Conservation (phyloP, 2,888 invertebrate genomes). For the Protophormia terraenovae region DNA sequence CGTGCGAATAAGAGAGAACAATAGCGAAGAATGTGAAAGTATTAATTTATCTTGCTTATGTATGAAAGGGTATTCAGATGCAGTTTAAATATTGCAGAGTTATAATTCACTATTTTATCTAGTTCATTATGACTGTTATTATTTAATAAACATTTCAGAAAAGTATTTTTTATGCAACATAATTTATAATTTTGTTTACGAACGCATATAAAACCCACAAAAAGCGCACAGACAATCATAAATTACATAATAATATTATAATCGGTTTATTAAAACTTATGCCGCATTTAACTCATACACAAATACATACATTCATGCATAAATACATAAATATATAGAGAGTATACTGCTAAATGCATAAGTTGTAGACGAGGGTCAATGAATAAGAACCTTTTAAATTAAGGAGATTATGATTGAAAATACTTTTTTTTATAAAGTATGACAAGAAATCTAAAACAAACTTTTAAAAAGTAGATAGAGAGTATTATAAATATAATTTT, state of each 20-base stretch:
- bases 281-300: background rate
- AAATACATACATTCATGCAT: no score
- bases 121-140: conserved; percentile 36
- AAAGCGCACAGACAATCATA: conserved; percentile 30
- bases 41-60: background rate
- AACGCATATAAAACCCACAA: conserved; percentile 23
- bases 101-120: conserved; percentile 34
- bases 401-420: no score
- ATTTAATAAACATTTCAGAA: conserved; percentile 25
- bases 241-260: conserved; percentile 57
- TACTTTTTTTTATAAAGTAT: no score
- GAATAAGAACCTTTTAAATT: no score
- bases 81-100: conserved; percentile 14
- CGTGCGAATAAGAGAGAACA: conserved; percentile 6
- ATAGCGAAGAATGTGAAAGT: conserved; percentile 20
- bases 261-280: conserved; percentile 51
- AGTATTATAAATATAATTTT: no score
- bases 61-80: background rate
- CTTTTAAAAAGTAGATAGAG: no score
- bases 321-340: no score
- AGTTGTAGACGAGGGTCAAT: no score
- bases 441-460: no score
- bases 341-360: no score
- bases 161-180: conserved; percentile 23
- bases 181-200: conserved; percentile 9